Base-by-base conservation (phyloP, 2,888 invertebrate genomes). In the Volucella inanis region DNA sequence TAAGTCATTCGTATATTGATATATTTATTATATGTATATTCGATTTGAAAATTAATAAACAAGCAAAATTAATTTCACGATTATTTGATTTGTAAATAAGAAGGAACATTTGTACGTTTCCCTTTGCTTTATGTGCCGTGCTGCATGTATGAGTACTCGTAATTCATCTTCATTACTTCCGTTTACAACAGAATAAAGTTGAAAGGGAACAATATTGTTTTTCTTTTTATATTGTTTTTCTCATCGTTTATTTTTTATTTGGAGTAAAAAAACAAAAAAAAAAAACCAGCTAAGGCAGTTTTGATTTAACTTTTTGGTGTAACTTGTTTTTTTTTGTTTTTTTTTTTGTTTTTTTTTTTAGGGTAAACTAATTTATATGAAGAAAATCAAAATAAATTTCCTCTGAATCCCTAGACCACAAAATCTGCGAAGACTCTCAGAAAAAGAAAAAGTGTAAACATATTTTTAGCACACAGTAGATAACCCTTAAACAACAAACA, bases 391-490 rank as follows among this genome's bases (percentile, higher is more conserved):
- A 67, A 41, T 8, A 22, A 11, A 62, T 12, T 61, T 61, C 70
- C 84, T 75, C 74, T 68, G 9, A 70, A 76, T 64, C 61, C 68
- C 67, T 74, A 86, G 59, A 80, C 87, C 87, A 87, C 87, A 81
- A 81, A 75, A 68, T 67, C 84, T 87, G 78, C 75, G 87, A 87
- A 84, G 87, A 87, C 87, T 87, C 87, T 87, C 83, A 75, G 38
- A 70, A 41, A 9, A 47, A 67, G 47, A 77, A 45, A 41, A 55
- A 45, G 15, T 59, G 31, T 45, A 9, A 11, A 8, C 55, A 57
- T n/a, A 65, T 45, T 43, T 15, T 18, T 54, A 67, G 38, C 31
- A 74, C 31, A 68, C 54, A 62, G 43, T 70, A 81, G 74, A 57
- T 43, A 14, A 14, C 6, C 31, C 31, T 31, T 31, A 1, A 31